Percentiles rank a stretch among this genome's conserved stretches.
These are phyloP conservation scores for Cheilosia variabilis DNA, from an alignment of 2,888 invertebrate species.

Conservation along the genomic window DNA sequence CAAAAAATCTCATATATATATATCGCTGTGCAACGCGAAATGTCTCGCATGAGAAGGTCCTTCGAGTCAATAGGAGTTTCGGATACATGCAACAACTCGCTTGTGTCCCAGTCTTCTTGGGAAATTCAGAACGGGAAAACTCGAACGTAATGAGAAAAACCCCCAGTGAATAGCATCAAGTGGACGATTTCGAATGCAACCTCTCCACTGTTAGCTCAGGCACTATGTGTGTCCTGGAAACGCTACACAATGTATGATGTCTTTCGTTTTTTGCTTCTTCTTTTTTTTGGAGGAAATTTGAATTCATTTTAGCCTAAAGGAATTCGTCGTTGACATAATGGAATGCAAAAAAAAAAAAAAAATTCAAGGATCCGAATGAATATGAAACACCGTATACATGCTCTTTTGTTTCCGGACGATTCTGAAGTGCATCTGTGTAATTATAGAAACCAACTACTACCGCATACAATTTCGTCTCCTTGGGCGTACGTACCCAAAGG, in stretches of 20 bases:
- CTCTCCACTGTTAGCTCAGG: not conserved
- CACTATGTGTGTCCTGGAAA: not conserved
- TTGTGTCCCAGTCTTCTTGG: not conserved
- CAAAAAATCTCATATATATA: not conserved
- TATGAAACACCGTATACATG: not conserved
- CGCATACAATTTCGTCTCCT: not conserved
- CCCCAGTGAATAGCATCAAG: conserved; percentile 9
- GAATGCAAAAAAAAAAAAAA: not conserved
- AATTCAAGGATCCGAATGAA: conserved; percentile 6
- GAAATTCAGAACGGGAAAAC: not conserved
- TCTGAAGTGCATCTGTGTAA: conserved; percentile 23
- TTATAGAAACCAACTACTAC: not conserved
- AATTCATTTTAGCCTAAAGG: conserved; percentile 2
- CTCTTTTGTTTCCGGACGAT: conserved; percentile 4
- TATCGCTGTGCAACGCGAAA: not conserved
- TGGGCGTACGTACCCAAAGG: not conserved
- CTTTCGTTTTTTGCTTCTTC: not conserved
- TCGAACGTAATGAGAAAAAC: conserved; percentile 14
- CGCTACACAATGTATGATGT: not conserved
- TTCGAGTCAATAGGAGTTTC: not conserved
- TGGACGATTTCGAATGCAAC: conserved; percentile 12
- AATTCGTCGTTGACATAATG: conserved; percentile 12
- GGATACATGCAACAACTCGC: conserved; percentile 1
- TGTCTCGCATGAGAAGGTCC: not conserved
- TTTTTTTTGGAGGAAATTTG: conserved; percentile 5